phyloP scores from a whole-genome alignment of 1,140 invertebrate species.

The Danaus plexippus region DNA sequence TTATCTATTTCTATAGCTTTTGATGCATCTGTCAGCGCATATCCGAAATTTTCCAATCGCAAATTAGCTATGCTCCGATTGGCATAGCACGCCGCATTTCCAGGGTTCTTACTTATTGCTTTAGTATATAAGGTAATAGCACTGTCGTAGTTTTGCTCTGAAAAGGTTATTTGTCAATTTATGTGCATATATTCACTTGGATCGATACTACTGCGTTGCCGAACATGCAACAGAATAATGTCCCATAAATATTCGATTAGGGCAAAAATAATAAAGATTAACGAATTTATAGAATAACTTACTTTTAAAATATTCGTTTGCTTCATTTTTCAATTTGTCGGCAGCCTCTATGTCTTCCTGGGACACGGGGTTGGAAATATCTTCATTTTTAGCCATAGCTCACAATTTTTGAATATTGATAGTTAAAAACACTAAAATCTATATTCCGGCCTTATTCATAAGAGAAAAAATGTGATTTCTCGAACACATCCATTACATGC shows the following conservation, averaged over 20 bases:
- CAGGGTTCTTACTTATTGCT: slow-evolving; percentile 91
- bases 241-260: no score
- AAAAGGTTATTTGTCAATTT: slow-evolving; percentile 51
- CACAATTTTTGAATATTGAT: slow-evolving; percentile 12
- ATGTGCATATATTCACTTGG: neutral
- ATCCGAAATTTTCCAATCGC: slow-evolving; percentile 93
- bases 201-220: no score
- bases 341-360: slow-evolving; percentile 57
- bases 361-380: slow-evolving; percentile 46
- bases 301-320: slow-evolving; percentile 68
- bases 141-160: slow-evolving; percentile 91
- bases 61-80: slow-evolving; percentile 97
- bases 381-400: slow-evolving; percentile 52
- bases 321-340: slow-evolving; percentile 62
- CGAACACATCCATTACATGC: slow-evolving; percentile 36
- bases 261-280: no score
- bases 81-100: slow-evolving; percentile 87
- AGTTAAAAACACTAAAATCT: slow-evolving; percentile 33
- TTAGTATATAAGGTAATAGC: slow-evolving; percentile 93
- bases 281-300: slow-evolving; percentile 27
- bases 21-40: slow-evolving; percentile 91
- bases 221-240: no score
- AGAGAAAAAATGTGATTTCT: slow-evolving; percentile 44
- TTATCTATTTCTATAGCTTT: slow-evolving; percentile 92
- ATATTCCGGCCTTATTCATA: slow-evolving; percentile 38